A percentile compares a stretch with the other conserved stretches of the same genome.
Evolutionary conservation across 2,888 invertebrate species (phyloP).

Genomic region (Hypolimnas misippus): DNA sequence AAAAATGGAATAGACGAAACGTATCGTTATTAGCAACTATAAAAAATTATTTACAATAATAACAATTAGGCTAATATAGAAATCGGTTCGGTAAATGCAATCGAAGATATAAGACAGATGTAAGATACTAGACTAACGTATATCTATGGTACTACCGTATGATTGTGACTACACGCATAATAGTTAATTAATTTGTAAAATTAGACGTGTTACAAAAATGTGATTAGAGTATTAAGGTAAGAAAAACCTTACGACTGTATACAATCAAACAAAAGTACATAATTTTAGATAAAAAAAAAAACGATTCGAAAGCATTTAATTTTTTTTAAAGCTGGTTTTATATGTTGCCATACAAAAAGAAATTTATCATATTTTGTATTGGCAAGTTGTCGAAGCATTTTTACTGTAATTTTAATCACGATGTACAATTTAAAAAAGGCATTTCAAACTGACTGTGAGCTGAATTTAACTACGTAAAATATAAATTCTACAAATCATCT

Average conservation of each 20-base stretch:
- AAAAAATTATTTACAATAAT: not conserved
- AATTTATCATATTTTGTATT: not conserved
- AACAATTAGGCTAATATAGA: not conserved
- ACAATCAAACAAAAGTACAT: not conserved
- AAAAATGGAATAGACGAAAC: not conserved
- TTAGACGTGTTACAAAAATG: not conserved
- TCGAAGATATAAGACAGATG: not conserved
- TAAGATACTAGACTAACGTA: not conserved
- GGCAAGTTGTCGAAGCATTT: not conserved
- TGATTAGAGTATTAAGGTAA: not conserved
- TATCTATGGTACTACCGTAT: not conserved
- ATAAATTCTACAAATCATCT: not conserved
- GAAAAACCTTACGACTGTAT: not conserved
- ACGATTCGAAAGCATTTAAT: not conserved
- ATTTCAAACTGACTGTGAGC: not conserved
- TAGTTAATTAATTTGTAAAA: not conserved
- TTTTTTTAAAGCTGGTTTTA: not conserved
- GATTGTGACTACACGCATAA: not conserved
- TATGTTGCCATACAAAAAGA: not conserved
- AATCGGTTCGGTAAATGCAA: not conserved
- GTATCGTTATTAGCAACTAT: not conserved
- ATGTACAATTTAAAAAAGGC: not conserved
- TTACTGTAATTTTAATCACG: not conserved
- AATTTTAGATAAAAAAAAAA: not conserved
- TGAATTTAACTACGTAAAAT: not conserved